These are phyloP conservation scores for Metalampra italica DNA, from an alignment of 2,888 invertebrate genomes.

Conservation along the genomic window DNA sequence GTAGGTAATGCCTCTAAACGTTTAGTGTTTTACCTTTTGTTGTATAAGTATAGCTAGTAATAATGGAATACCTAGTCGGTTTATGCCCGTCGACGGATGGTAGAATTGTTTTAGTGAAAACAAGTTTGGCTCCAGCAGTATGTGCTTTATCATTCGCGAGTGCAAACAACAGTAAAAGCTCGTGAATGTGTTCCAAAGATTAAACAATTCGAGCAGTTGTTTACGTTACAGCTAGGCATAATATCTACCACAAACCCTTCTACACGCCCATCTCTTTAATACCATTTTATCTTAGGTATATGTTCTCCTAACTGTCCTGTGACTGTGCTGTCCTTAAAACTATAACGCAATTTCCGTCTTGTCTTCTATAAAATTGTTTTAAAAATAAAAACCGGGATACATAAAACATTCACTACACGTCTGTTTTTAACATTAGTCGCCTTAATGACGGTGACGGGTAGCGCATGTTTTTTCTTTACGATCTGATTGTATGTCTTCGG, in stretches of 20 bases:
- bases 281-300: too few relatives aligned
- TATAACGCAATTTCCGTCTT: neutral
- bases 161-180: slow-evolving; percentile 54
- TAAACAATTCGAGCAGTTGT: slow-evolving; percentile 33
- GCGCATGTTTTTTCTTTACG: neutral
- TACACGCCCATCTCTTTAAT: too few relatives aligned
- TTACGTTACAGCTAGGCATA: neutral
- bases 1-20: neutral
- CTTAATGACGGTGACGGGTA: neutral
- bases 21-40: too few relatives aligned
- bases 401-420: slow-evolving; percentile 1
- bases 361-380: neutral
- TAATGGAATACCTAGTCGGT: too few relatives aligned
- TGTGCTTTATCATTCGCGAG: slow-evolving; percentile 61
- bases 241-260: neutral
- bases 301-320: too few relatives aligned
- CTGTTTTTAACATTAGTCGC: slow-evolving; percentile 5
- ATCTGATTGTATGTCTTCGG: neutral
- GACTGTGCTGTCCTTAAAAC: too few relatives aligned
- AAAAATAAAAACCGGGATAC: neutral
- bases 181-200: slow-evolving; percentile 38
- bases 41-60: too few relatives aligned
- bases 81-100: neutral
- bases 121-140: slow-evolving; percentile 40
- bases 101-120: slow-evolving; percentile 46